Conservation (phyloP, 2,888 invertebrate species). For the Limnephilus rhombicus region DNA sequence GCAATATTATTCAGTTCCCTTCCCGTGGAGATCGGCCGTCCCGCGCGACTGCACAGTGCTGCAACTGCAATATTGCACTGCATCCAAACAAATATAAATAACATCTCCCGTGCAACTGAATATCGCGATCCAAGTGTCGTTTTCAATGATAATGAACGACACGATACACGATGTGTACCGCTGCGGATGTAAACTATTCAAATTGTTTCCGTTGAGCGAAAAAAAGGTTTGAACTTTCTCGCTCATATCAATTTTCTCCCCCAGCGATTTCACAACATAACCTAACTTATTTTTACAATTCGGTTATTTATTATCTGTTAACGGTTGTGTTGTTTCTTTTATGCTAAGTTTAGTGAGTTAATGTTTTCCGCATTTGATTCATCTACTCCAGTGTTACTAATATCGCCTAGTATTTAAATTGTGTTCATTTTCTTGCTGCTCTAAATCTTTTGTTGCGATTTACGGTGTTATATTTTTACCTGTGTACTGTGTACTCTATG, state of each 20-base stretch:
- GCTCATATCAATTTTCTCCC: neutral
- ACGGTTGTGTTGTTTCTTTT: neutral
- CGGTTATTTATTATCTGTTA: neutral
- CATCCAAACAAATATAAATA: neutral
- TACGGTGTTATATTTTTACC: neutral
- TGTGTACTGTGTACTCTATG: neutral
- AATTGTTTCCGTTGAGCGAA: slow-evolving; percentile 60
- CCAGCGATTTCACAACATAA: slow-evolving; percentile 32
- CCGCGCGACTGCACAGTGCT: neutral
- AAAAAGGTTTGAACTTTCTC: slow-evolving; percentile 58
- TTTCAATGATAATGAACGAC: slow-evolving; percentile 62
- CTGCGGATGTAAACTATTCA: slow-evolving; percentile 63
- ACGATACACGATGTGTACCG: slow-evolving; percentile 61
- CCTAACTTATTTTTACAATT: neutral
- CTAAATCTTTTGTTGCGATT: slow-evolving; percentile 38
- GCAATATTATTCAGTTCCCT: neutral
- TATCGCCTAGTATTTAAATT: neutral
- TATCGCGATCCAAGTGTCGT: slow-evolving; percentile 10
- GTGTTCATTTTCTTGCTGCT: slow-evolving; percentile 22
- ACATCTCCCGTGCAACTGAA: neutral
- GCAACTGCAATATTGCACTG: neutral
- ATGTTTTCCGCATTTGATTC: slow-evolving; percentile 10
- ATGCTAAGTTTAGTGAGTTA: neutral
- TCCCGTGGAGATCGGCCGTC: neutral
- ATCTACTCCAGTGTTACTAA: neutral